Evolutionary conservation across 1,140 invertebrate species (phyloP).

Genomic region (Lasaia peninsularis): DNA sequence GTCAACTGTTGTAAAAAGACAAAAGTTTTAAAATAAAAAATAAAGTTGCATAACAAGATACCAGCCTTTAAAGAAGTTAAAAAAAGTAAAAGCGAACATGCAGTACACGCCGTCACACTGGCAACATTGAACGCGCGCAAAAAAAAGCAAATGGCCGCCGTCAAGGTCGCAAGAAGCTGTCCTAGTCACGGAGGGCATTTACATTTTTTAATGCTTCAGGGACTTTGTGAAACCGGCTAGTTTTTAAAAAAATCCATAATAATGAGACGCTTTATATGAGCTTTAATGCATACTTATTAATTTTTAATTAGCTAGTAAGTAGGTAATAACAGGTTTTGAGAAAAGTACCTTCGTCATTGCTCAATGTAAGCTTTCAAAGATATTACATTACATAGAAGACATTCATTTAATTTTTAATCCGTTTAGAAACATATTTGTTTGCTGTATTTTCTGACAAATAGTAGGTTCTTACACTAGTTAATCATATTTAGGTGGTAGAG

Average conservation of each 20-base stretch:
- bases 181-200: conserved; percentile 73
- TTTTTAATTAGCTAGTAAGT: no score
- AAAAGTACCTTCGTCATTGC: no score
- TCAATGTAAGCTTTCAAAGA: no score
- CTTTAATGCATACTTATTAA: conserved; percentile 21
- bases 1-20: conserved; percentile 17
- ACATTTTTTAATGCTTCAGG: conserved; percentile 63
- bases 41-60: conserved; percentile 63
- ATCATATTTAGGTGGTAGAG: no score
- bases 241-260: conserved; percentile 36
- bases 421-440: no score
- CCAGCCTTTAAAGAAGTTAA: conserved; percentile 52
- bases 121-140: conserved; percentile 72
- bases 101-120: conserved; percentile 63
- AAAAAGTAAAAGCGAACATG: conserved; percentile 55
- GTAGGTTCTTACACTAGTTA: no score
- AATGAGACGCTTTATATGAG: conserved; percentile 31
- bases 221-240: conserved; percentile 35
- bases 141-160: conserved; percentile 72
- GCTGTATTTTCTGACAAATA: no score
- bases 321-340: no score
- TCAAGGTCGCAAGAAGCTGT: conserved; percentile 73
- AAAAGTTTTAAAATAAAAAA: background rate
- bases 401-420: no score
- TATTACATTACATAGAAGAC: no score